Evolutionary conservation across 2,888 invertebrate species (phyloP).

Genomic region (Leucoptera coffeella): DNA sequence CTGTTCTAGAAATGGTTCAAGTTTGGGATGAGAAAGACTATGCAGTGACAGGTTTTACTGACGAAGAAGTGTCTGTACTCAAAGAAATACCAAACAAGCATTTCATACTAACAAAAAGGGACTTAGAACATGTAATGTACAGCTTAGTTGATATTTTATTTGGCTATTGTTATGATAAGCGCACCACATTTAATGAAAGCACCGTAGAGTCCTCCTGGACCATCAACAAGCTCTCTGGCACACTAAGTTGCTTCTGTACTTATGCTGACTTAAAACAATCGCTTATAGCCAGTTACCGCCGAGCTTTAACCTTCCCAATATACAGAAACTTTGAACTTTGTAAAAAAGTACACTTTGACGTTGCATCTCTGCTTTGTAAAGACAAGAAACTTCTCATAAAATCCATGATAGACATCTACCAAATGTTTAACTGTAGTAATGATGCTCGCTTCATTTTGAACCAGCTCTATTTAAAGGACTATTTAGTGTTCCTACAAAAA

Average conservation of each 20-base stretch:
- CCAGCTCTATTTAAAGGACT: constrained; percentile 82
- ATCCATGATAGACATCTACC: constrained; percentile 67
- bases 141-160: constrained; percentile 77
- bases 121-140: constrained; percentile 49
- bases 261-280: constrained; percentile 58
- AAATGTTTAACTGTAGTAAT: constrained; percentile 56
- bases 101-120: constrained; percentile 57
- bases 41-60: constrained; percentile 31
- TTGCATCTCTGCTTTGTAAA: constrained; percentile 54
- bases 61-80: constrained; percentile 61
- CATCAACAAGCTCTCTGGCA: constrained; percentile 73
- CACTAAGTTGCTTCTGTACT: constrained; percentile 71
- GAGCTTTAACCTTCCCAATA: constrained; percentile 71
- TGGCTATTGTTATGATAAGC: constrained; percentile 74
- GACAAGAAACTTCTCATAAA: constrained; percentile 65
- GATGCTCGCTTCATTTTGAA: constrained; percentile 72
- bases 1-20: constrained; percentile 41
- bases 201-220: constrained; percentile 83
- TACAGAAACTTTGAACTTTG: constrained; percentile 72
- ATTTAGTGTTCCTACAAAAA: constrained; percentile 77
- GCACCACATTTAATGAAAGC: constrained; percentile 70
- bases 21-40: constrained; percentile 40
- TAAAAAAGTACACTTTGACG: constrained; percentile 60
- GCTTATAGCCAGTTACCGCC: constrained; percentile 56
- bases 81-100: constrained; percentile 72